phyloP scores from a whole-genome alignment of 2,888 invertebrate genomes.

The Ametastegia equiseti region DNA sequence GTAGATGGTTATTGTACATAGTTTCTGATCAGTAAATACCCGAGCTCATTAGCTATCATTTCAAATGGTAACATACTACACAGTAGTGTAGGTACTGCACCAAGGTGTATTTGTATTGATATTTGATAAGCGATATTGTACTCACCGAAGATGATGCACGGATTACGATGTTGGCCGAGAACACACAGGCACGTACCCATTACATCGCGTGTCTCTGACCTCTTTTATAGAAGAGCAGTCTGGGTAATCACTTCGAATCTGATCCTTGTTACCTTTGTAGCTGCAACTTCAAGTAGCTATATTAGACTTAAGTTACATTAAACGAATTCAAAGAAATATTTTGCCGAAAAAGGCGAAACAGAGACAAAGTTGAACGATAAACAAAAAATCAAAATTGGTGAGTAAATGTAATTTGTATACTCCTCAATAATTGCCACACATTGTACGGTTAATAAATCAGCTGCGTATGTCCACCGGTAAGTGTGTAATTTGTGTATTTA shows the following conservation, averaged over 20 bases:
- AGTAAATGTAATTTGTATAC: background rate
- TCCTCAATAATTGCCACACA: background rate
- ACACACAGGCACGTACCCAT: no score
- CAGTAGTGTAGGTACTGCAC: no score
- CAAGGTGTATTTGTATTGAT: background rate
- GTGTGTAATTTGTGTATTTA: background rate
- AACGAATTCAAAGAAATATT: no score
- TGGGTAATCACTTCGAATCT: no score
- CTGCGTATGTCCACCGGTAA: background rate
- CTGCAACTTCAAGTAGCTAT: background rate
- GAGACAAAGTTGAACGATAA: background rate
- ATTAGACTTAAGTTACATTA: no score
- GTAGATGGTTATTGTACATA: background rate
- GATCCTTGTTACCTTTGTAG: no score
- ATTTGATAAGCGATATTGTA: conserved; percentile 28
- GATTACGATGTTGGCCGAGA: background rate
- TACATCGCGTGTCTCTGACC: no score
- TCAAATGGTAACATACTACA: conserved; percentile 35
- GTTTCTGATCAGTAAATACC: conserved; percentile 12
- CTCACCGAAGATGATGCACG: background rate
- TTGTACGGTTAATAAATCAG: background rate
- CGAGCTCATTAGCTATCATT: conserved; percentile 22
- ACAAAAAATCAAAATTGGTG: background rate
- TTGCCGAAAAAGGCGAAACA: no score
- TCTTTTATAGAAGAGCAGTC: no score